A percentile compares a stretch with the other conserved stretches of the same genome.
Evolutionary conservation across 2,888 invertebrate genomes (phyloP).

Genomic region (Standfussiana lucernea): DNA sequence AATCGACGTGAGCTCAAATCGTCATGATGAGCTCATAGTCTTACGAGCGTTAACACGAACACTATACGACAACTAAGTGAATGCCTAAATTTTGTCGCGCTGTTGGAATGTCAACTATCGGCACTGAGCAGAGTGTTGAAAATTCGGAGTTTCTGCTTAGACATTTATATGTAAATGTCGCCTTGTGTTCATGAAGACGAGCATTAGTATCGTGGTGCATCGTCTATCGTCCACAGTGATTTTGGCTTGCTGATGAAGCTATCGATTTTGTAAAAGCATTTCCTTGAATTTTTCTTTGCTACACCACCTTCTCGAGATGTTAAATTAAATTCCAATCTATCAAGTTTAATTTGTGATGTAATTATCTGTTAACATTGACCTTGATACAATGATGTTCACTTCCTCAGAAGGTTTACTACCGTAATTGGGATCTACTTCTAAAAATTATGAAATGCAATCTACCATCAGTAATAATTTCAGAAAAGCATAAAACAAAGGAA

Average conservation of each 20-base stretch:
- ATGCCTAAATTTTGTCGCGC: not conserved
- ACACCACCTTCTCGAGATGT: not conserved
- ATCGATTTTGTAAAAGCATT: not conserved
- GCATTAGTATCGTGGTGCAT: slow-evolving; percentile 1
- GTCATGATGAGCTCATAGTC: slow-evolving; percentile 53
- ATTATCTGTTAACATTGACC: not conserved
- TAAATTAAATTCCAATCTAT: slow-evolving; percentile 4
- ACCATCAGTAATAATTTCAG: not conserved
- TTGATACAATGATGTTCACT: not conserved
- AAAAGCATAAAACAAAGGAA: not conserved
- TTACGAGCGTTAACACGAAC: not conserved
- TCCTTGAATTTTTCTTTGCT: not conserved
- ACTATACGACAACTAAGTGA: not conserved
- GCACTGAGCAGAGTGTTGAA: not conserved
- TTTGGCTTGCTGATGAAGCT: not conserved
- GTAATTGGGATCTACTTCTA: not conserved
- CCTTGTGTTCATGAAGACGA: not conserved
- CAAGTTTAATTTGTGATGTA: not conserved
- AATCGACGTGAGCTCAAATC: slow-evolving; percentile 22
- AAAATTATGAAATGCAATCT: slow-evolving; percentile 2
- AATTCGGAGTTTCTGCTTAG: not conserved
- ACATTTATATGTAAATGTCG: not conserved
- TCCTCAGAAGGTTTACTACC: not conserved
- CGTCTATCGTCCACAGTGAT: not conserved
- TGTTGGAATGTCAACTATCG: not conserved